phyloP scores from a whole-genome alignment of 2,888 invertebrate species.

The Drosophila meridiana region DNA sequence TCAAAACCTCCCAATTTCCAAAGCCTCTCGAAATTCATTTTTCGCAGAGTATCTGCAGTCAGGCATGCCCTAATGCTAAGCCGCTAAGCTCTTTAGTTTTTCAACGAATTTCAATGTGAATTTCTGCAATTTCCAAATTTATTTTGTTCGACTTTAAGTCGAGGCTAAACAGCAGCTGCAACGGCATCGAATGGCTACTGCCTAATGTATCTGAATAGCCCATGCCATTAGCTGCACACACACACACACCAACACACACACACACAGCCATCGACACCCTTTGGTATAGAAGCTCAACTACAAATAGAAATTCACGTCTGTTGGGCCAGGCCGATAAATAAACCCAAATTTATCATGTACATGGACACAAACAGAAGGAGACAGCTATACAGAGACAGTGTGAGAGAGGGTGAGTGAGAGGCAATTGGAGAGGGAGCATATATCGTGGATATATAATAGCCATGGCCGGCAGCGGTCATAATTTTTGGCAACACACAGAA shows the following conservation, averaged over 20 bases:
- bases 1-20: not conserved
- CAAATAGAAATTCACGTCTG: constrained; percentile 65
- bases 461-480: constrained; percentile 66
- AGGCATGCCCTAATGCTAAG: not conserved
- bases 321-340: constrained; percentile 69
- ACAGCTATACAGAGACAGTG: not conserved
- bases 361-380: constrained; percentile 35
- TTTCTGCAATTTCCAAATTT: constrained; percentile 10
- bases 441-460: constrained; percentile 76
- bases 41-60: not conserved
- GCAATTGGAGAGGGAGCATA: constrained; percentile 42
- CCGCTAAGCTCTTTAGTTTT: constrained; percentile 4
- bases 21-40: too few relatives aligned
- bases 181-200: constrained; percentile 31
- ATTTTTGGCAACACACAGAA: constrained; percentile 78
- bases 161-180: constrained; percentile 41
- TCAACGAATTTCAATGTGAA: constrained; percentile 1
- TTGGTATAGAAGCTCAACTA: constrained; percentile 37
- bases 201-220: constrained; percentile 64
- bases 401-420: not conserved
- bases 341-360: constrained; percentile 77
- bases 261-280: constrained; percentile 2
- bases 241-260: constrained; percentile 4
- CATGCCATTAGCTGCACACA: constrained; percentile 59
- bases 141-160: constrained; percentile 50